Base-by-base conservation (phyloP, 2,888 invertebrate genomes). In the Abrostola triplasia region DNA sequence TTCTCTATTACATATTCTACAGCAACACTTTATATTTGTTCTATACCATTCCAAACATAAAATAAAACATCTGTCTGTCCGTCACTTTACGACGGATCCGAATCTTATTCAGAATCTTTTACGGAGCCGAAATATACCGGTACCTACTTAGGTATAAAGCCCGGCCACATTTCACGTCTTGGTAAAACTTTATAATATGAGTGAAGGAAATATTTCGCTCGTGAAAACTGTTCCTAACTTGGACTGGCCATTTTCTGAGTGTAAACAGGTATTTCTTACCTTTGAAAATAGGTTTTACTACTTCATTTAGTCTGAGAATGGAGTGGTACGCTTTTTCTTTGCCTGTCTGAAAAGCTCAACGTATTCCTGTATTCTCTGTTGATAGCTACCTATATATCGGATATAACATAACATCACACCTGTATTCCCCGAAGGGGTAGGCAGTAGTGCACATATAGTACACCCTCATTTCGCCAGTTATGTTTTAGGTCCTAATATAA, bases 1-100 rank as follows among this genome's bases (percentile, higher is more conserved):
- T 7, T 13, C 6, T 38, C 44, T 24, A 58, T 54, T 42, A 60
- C 44, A 41, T 49, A 51, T 59, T 13, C 37, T 37, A n/a, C 24
- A 36, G 41, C 50, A 42, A 59, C 61, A 40, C 48, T 61, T 72
- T 67, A 56, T 64, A 57, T 67, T 67, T 55, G 56, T 73, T 70
- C 53, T 79, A 68, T 69, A 73, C 70, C 61, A 68, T 79, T 77
- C 68, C 50, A 38, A 61, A 70, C 68, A 79, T 79, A 79, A 77
- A 79, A 68, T 60, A 54, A 53, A 79, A 76, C 66, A 58, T 77
- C 47, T 64, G 62, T 52, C 60, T 59, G 67, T 36, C 66, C 58
- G 61, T 64, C 42, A 38, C 55, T 77, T 79, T 79, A 78, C 80
- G 78, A 77, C 55, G 50, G 57, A 61, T 66, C 48, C 51, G 47